These are phyloP conservation scores for Tragelaphus eurycerus DNA, from an alignment of 2,797 vertebrate species.

Conservation along the genomic window DNA sequence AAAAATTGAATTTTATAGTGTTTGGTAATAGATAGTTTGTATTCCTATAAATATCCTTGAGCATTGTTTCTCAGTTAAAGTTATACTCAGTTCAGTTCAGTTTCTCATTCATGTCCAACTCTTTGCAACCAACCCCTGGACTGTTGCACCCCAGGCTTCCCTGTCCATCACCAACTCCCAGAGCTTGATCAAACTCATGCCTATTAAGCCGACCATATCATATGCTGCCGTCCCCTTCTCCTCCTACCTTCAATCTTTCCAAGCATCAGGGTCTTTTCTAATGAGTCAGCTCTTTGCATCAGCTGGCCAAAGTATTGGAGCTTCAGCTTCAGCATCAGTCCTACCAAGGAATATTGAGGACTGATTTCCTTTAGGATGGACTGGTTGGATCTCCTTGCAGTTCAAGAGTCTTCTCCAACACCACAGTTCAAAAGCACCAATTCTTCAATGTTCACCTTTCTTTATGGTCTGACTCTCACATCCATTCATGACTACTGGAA, in stretches of 20 bases:
- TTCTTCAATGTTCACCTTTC: neutral
- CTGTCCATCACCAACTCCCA: fast-evolving
- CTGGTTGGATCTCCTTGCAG: neutral
- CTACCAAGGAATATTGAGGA: neutral
- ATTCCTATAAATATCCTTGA: neutral
- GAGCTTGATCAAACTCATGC: neutral
- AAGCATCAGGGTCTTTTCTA: neutral
- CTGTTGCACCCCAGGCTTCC: neutral
- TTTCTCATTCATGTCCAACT: neutral
- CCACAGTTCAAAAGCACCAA: neutral
- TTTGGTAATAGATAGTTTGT: neutral
- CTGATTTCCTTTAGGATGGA: neutral
- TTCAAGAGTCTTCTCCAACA: neutral
- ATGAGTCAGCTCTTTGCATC: neutral
- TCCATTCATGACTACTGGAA: neutral
- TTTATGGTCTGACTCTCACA: neutral
- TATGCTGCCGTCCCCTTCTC: neutral
- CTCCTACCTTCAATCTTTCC: neutral
- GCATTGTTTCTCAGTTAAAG: neutral
- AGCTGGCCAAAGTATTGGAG: neutral
- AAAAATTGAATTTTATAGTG: neutral
- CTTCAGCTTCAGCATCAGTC: neutral
- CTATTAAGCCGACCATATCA: neutral
- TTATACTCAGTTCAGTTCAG: neutral
- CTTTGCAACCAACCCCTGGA: neutral